These are phyloP conservation scores for Ageneiosus marmoratus DNA, from an alignment of 2,113 vertebrate species.

Conservation along the genomic window DNA sequence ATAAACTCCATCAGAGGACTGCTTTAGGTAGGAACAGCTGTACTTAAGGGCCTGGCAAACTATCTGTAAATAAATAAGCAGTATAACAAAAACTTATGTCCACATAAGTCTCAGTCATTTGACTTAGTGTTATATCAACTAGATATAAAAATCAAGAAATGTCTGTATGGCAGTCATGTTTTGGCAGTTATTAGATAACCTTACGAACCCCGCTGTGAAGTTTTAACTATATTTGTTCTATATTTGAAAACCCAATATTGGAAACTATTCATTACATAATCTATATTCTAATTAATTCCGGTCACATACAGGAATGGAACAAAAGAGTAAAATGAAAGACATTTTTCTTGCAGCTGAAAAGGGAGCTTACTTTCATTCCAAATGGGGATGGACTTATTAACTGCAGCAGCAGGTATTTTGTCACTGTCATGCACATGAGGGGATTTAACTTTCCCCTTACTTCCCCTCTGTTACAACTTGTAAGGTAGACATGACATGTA, in stretches of 20 bases:
- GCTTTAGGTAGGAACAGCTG: not conserved
- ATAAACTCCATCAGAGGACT: not conserved
- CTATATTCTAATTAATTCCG: constrained; percentile 62
- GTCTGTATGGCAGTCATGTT: not conserved
- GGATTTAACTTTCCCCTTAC: constrained; percentile 82
- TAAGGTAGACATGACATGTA: constrained; percentile 83
- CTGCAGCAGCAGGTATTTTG: constrained; percentile 72
- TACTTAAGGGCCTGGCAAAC: no score
- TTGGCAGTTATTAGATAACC: not conserved
- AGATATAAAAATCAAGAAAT: not conserved
- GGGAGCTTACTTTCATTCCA: constrained; percentile 73
- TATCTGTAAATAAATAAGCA: not conserved
- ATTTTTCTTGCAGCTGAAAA: constrained; percentile 65
- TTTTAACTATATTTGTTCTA: not conserved
- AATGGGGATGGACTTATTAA: constrained; percentile 77
- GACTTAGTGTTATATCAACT: not conserved
- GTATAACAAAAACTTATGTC: not conserved
- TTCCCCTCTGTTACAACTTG: constrained; percentile 67
- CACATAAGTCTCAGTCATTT: not conserved
- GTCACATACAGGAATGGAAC: constrained; percentile 24
- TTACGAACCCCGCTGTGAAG: not conserved
- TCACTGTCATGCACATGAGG: constrained; percentile 77
- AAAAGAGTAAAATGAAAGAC: constrained; percentile 44
- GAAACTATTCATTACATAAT: constrained; percentile 66
- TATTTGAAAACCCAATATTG: constrained; percentile 31